Conservation (phyloP, 1,140 invertebrate genomes). For the Pseudomyrmex pallidus region DNA sequence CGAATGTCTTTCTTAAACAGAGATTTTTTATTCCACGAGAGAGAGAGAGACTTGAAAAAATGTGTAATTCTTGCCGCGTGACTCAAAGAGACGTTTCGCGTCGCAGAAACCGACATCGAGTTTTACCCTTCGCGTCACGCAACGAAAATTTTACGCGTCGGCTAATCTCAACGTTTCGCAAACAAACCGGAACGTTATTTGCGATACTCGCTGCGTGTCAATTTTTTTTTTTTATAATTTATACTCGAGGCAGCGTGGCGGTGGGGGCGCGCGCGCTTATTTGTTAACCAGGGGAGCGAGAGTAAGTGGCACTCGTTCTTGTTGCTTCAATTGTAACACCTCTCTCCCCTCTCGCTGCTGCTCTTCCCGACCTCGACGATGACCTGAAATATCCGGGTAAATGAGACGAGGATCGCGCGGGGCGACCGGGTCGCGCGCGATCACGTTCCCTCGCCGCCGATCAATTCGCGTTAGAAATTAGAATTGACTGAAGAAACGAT, state of each 20-base stretch:
- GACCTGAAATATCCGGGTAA: slow-evolving; percentile 64
- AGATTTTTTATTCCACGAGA: neutral
- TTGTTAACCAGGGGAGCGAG: slow-evolving; percentile 49
- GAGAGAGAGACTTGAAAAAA: slow-evolving; percentile 26
- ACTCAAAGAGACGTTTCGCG: neutral
- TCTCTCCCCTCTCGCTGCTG: neutral
- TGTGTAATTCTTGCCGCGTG: neutral
- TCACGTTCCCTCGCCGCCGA: slow-evolving; percentile 1
- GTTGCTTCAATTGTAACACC: slow-evolving; percentile 64
- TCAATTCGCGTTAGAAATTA: too few species aligned
- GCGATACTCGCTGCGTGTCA: neutral
- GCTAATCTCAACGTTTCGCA: neutral
- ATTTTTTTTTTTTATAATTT: slow-evolving; percentile 19
- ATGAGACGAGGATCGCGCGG: slow-evolving; percentile 61
- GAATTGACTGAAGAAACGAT: too few species aligned
- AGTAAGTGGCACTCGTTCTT: slow-evolving; percentile 61
- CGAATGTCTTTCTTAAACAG: slow-evolving; percentile 16
- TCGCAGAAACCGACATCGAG: neutral
- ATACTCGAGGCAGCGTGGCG: neutral
- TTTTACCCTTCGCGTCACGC: neutral
- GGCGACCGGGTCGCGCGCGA: slow-evolving; percentile 61
- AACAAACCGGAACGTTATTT: neutral
- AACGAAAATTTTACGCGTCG: neutral
- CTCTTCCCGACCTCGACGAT: slow-evolving; percentile 22
- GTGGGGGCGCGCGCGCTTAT: slow-evolving; percentile 8